phyloP scores from a whole-genome alignment of 2,113 vertebrate genomes.

The Micromys minutus region DNA sequence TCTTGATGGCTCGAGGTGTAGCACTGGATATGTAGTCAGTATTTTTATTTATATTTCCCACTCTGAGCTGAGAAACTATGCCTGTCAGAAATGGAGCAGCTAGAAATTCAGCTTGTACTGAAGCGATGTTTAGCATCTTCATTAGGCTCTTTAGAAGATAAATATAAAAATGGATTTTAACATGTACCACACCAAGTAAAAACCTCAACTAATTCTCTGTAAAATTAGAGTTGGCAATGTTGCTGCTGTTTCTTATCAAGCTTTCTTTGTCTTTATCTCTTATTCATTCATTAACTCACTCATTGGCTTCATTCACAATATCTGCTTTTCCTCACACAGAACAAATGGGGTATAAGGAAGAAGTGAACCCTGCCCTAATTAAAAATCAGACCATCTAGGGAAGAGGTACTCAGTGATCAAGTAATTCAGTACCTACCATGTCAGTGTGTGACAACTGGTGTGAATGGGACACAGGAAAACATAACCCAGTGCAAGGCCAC shows the following conservation, averaged over 20 bases:
- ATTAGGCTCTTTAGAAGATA: neutral
- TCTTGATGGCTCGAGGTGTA: neutral
- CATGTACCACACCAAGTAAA: neutral
- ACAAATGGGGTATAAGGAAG: neutral
- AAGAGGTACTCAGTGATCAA: neutral
- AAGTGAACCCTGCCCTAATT: neutral
- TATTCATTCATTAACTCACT: neutral
- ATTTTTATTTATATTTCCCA: neutral
- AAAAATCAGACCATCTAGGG: neutral
- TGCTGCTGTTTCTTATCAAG: neutral
- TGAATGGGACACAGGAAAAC: neutral
- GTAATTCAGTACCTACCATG: neutral
- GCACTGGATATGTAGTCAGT: neutral
- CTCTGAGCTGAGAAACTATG: neutral
- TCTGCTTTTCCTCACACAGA: neutral
- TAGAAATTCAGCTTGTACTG: neutral
- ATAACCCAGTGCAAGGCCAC: no score
- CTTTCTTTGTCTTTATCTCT: neutral
- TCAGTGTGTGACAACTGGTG: neutral
- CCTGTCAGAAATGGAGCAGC: neutral
- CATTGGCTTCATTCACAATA: neutral
- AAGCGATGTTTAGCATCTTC: constrained; percentile 3
- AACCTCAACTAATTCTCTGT: neutral
- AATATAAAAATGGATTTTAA: constrained; percentile 45
- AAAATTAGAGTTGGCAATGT: constrained; percentile 23